Conservation (phyloP, 2,113 vertebrate species). For the Elachura formosa region DNA sequence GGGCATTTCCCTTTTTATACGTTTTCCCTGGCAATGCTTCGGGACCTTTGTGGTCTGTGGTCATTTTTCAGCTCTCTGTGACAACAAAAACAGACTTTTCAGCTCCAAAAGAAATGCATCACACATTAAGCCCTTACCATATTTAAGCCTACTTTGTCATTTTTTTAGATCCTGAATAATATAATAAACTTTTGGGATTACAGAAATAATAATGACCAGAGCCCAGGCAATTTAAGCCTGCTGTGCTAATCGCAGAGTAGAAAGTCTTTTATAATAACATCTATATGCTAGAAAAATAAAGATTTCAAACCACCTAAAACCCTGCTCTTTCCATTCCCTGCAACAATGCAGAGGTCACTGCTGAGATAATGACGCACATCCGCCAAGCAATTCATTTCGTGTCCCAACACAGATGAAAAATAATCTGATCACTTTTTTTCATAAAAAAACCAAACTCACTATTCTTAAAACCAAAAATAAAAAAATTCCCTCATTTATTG, state of each 20-base stretch:
- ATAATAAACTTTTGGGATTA: constrained; percentile 66
- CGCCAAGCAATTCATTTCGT: neutral
- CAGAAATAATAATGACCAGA: constrained; percentile 69
- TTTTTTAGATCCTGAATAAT: constrained; percentile 39
- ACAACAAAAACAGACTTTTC: constrained; percentile 59
- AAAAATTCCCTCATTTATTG: constrained; percentile 59
- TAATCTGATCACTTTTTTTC: constrained; percentile 30
- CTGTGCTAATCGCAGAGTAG: constrained; percentile 63
- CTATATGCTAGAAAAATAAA: constrained; percentile 65
- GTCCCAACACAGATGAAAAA: constrained; percentile 8
- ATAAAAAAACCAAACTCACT: neutral
- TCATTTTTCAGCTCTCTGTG: constrained; percentile 64
- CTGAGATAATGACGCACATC: neutral
- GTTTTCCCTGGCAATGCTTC: constrained; percentile 44
- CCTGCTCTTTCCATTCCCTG: constrained; percentile 39
- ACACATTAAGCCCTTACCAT: constrained; percentile 48
- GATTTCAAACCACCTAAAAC: constrained; percentile 43
- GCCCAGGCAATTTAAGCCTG: constrained; percentile 69
- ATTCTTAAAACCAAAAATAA: constrained; percentile 41
- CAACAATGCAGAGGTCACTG: neutral
- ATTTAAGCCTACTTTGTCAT: constrained; percentile 32
- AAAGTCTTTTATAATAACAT: constrained; percentile 65
- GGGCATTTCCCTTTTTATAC: constrained; percentile 50
- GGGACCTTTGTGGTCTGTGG: constrained; percentile 48
- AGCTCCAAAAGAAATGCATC: constrained; percentile 54